These are phyloP conservation scores for Agelaius phoeniceus DNA, from an alignment of 2,113 vertebrate genomes.

Conservation along the genomic window DNA sequence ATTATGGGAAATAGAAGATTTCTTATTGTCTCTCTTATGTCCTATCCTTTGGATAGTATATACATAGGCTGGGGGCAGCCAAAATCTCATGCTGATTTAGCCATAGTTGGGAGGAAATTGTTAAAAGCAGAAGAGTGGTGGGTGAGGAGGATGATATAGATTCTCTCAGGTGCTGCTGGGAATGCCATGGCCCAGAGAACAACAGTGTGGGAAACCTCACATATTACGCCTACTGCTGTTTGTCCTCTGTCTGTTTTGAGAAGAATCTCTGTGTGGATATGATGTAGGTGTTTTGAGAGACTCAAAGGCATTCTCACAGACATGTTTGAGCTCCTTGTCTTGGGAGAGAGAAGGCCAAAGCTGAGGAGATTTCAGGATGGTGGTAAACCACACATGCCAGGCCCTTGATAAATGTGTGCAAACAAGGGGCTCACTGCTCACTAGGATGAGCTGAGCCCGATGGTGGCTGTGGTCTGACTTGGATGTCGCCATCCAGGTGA, in stretches of 20 bases:
- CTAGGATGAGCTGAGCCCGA: neutral
- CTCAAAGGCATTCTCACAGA: neutral
- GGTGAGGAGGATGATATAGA: neutral
- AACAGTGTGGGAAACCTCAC: neutral
- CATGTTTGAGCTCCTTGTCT: neutral
- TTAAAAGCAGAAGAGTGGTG: neutral
- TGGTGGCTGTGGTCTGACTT: fast-evolving
- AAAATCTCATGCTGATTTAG: neutral
- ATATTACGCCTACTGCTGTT: neutral
- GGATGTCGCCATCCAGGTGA: neutral
- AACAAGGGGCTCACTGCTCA: too few relatives aligned
- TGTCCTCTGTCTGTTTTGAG: neutral
- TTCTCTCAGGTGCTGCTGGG: neutral
- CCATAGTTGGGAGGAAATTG: neutral
- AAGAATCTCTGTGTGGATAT: neutral
- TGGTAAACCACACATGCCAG: neutral
- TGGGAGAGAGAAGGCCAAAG: neutral
- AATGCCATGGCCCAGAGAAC: neutral
- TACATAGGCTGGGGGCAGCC: neutral
- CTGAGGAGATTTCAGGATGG: neutral
- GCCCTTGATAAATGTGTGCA: neutral
- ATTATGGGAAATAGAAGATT: neutral
- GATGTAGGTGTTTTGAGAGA: neutral
- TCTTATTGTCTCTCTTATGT: neutral
- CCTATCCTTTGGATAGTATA: neutral